Evolutionary conservation across 2,797 vertebrate species (phyloP).

Genomic region (Zalophus californianus): DNA sequence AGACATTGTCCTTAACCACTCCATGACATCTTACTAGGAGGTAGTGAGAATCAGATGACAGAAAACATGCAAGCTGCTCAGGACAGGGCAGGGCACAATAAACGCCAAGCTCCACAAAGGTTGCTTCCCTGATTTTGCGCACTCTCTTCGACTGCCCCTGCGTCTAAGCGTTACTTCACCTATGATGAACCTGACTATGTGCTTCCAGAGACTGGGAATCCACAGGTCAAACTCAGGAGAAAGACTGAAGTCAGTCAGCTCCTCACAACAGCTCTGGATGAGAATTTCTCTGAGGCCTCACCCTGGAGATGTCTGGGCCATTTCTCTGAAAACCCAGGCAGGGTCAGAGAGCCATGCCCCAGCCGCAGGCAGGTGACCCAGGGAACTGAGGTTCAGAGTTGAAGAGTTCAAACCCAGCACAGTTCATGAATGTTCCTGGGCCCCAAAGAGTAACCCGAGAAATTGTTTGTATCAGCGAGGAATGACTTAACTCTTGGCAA

Average conservation of each 20-base stretch:
- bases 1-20: not conserved
- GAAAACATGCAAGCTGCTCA: not conserved
- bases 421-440: slow-evolving; percentile 79
- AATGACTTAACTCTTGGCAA: slow-evolving; percentile 86
- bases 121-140: not conserved
- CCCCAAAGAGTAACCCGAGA: slow-evolving; percentile 85
- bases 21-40: accelerated
- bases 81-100: not conserved
- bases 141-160: not conserved
- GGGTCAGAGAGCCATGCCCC: not conserved
- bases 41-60: not conserved
- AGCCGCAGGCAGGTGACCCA: not conserved
- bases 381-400: slow-evolving; percentile 70
- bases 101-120: not conserved
- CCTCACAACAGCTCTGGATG: not conserved
- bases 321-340: not conserved
- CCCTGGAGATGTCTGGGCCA: not conserved
- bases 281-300: not conserved
- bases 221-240: not conserved
- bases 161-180: not conserved
- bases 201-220: not conserved
- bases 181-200: accelerated
- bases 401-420: slow-evolving; percentile 81
- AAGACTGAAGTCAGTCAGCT: not conserved
- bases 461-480: slow-evolving; percentile 84